phyloP scores from a whole-genome alignment of 2,797 vertebrate species.

The Oreortyx pictus region DNA sequence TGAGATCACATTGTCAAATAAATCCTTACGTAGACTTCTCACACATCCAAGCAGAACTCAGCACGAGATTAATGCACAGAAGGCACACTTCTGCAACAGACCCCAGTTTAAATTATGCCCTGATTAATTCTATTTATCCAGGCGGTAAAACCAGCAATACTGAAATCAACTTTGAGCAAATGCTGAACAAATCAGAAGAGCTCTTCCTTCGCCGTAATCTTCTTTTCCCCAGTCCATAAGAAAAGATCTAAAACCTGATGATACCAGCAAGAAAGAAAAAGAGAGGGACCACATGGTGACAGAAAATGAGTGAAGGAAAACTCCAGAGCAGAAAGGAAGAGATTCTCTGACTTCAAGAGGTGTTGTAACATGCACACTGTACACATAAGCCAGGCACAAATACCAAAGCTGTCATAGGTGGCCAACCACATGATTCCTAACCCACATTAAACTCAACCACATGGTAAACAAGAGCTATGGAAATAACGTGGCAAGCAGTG shows the following conservation, averaged over 20 bases:
- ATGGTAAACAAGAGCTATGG: not conserved
- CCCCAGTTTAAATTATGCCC: not conserved
- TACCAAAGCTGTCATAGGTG: not conserved
- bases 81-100: not conserved
- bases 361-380: not conserved
- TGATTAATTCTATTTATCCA: constrained; percentile 6
- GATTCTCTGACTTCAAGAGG: not conserved
- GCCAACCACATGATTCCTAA: not conserved
- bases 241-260: not conserved
- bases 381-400: rapidly evolving
- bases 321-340: not conserved
- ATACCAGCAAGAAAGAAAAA: not conserved
- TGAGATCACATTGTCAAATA: constrained; percentile 29
- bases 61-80: not conserved
- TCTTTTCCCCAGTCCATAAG: not conserved
- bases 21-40: not conserved
- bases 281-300: not conserved
- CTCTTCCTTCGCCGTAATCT: not conserved
- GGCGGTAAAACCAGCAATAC: constrained; percentile 9
- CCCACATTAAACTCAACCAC: not conserved
- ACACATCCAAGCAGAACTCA: not conserved
- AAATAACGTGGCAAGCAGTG: not conserved
- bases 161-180: not conserved
- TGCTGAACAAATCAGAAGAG: not conserved
- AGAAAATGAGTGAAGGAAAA: not conserved